Conservation (phyloP, 2,113 vertebrate genomes). For the Phodopus roborovskii region DNA sequence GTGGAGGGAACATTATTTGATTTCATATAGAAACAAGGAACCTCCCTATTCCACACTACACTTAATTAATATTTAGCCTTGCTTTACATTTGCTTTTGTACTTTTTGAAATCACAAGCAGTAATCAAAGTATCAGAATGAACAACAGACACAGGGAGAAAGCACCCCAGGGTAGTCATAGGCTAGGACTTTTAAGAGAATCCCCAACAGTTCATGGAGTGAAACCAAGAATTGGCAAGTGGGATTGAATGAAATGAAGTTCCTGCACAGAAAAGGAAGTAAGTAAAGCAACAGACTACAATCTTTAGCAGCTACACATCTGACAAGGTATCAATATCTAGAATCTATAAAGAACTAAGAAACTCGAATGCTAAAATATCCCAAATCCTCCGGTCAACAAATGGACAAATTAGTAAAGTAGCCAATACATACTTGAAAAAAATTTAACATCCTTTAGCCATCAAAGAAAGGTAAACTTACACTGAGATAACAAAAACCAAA, state of each 20-base stretch:
- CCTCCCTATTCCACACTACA: not conserved
- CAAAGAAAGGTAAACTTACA: not conserved
- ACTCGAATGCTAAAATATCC: not conserved
- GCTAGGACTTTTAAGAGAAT: not conserved
- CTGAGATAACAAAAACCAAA: no score
- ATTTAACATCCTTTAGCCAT: no score
- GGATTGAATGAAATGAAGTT: not conserved
- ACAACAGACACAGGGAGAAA: not conserved
- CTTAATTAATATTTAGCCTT: slow-evolving; percentile 15
- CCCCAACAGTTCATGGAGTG: not conserved
- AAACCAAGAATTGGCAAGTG: not conserved
- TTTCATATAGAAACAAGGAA: not conserved
- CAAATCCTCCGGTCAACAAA: not conserved
- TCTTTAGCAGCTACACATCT: not conserved
- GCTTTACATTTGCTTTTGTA: slow-evolving; percentile 11
- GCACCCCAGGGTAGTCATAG: not conserved
- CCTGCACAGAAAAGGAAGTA: not conserved
- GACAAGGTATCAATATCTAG: not conserved
- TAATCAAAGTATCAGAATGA: not conserved
- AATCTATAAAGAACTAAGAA: not conserved
- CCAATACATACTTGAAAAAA: not conserved
- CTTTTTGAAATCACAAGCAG: slow-evolving; percentile 45
- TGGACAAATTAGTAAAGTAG: not conserved
- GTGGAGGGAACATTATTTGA: not conserved
- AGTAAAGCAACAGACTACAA: not conserved